Evolutionary conservation across 2,888 invertebrate species (phyloP).

Genomic region (Myopa testacea): DNA sequence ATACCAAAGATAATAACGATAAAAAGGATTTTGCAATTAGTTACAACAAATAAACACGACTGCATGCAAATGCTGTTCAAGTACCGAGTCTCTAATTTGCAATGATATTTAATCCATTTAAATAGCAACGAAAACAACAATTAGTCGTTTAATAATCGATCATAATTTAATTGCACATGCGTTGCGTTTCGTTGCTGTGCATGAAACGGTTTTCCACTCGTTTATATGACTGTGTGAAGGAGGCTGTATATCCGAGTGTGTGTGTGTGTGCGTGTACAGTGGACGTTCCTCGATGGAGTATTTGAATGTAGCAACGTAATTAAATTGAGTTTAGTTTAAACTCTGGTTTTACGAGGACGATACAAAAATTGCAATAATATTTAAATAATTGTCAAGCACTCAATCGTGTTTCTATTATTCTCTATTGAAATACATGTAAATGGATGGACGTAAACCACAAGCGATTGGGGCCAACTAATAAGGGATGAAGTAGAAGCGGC

Average conservation of each 20-base stretch:
- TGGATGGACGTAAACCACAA: too few species aligned
- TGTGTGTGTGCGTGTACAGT: neutral
- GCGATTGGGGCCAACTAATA: too few species aligned
- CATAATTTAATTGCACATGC: slow-evolving; percentile 15
- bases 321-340: slow-evolving; percentile 15
- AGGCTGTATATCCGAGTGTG: neutral
- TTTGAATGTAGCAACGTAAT: slow-evolving; percentile 7
- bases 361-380: slow-evolving; percentile 22
- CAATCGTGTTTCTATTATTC: neutral
- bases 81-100: neutral
- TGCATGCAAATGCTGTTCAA: neutral
- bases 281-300: neutral
- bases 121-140: neutral
- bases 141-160: slow-evolving; percentile 9
- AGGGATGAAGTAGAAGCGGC: neutral
- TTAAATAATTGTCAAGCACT: slow-evolving; percentile 20
- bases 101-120: slow-evolving; percentile 15
- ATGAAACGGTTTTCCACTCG: neutral
- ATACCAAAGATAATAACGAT: slow-evolving; percentile 20
- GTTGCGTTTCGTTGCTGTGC: neutral
- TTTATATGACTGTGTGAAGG: too few species aligned
- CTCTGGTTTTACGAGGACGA: slow-evolving; percentile 1
- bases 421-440: too few species aligned
- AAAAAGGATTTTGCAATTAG: slow-evolving; percentile 8
- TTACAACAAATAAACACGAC: slow-evolving; percentile 1